phyloP scores from a whole-genome alignment of 2,113 vertebrate species.

The Prolemur simus region DNA sequence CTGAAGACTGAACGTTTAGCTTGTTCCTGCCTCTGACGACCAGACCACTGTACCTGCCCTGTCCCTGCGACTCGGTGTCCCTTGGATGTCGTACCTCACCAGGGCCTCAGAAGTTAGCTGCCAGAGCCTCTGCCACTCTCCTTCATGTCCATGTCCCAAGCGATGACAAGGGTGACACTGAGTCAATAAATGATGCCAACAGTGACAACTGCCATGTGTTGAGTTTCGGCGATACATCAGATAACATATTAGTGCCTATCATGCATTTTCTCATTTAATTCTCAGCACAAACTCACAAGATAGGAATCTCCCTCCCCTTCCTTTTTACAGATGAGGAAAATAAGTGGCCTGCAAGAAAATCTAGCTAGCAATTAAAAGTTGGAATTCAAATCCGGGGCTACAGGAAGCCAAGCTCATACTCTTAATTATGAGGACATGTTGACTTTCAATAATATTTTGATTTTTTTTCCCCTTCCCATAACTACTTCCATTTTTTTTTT shows the following conservation, averaged over 20 bases:
- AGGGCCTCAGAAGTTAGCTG: not conserved
- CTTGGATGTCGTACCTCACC: not conserved
- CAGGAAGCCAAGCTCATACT: not conserved
- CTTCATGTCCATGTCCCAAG: not conserved
- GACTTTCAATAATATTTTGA: not conserved
- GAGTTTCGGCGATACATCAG: not conserved
- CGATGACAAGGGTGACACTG: not conserved
- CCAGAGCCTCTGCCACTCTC: no score
- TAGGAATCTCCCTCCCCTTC: not conserved
- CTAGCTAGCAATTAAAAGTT: not conserved
- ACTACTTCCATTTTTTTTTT: not conserved
- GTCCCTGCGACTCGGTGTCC: not conserved
- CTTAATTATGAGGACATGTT: not conserved
- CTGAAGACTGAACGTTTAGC: not conserved
- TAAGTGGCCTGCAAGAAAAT: not conserved
- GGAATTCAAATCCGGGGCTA: not conserved
- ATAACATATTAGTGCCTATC: accelerated
- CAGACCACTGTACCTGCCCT: not conserved
- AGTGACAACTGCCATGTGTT: no score
- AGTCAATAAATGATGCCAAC: not conserved
- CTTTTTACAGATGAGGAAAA: not conserved
- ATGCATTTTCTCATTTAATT: not conserved
- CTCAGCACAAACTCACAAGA: not conserved
- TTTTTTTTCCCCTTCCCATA: not conserved
- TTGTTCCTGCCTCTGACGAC: not conserved